Evolutionary conservation across 2,888 invertebrate genomes (phyloP).

Genomic region (Oasisia sp.): DNA sequence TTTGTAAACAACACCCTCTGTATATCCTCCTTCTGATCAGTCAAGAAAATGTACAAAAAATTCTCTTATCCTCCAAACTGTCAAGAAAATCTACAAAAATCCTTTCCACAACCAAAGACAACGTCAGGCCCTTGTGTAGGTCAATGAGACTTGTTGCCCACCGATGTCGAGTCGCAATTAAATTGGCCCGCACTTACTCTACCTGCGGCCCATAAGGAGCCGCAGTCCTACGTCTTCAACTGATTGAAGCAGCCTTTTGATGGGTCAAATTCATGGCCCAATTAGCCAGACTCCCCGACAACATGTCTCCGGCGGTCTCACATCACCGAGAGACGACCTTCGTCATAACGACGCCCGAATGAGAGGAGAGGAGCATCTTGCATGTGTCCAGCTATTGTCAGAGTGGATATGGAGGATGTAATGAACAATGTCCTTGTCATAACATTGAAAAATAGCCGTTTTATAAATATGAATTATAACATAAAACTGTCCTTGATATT

Average conservation of each 20-base stretch:
- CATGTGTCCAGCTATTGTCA: neutral
- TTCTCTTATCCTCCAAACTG: too few relatives aligned
- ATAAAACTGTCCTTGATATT: too few relatives aligned
- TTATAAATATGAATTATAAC: too few relatives aligned
- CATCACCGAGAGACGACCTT: neutral
- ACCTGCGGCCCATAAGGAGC: neutral
- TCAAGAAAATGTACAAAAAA: too few relatives aligned
- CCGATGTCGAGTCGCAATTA: neutral
- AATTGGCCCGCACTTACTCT: neutral
- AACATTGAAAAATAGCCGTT: too few relatives aligned
- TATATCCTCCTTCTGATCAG: too few relatives aligned
- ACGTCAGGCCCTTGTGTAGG: neutral
- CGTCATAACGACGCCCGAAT: neutral
- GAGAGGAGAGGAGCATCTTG: neutral
- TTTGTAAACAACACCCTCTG: too few relatives aligned
- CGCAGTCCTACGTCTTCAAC: neutral
- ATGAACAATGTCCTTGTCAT: too few relatives aligned
- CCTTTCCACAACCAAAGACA: neutral
- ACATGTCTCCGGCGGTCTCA: neutral
- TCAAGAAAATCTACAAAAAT: neutral
- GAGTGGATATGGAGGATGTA: too few relatives aligned
- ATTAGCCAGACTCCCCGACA: neutral
- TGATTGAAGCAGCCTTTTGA: neutral
- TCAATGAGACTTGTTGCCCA: neutral
- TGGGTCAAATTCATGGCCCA: slow-evolving; percentile 4